A percentile compares a stretch with the other conserved stretches of the same genome.
phyloP scores from a whole-genome alignment of 2,888 invertebrate species.

The Carabus problematicus region DNA sequence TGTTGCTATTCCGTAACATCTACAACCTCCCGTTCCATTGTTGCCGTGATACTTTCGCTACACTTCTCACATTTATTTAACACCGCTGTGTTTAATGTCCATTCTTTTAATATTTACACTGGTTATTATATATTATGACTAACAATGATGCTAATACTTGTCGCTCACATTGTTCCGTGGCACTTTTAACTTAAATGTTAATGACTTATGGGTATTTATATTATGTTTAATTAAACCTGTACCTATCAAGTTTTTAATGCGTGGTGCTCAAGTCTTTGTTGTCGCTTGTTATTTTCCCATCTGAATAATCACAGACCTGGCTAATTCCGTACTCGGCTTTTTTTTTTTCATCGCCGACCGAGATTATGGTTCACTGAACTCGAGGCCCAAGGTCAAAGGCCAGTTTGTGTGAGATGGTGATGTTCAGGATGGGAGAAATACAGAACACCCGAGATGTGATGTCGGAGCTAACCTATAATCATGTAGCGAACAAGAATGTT shows the following conservation, averaged over 20 bases:
- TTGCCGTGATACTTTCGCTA: not conserved
- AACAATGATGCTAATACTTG: not conserved
- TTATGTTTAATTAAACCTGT: slow-evolving; percentile 40
- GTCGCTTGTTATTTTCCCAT: slow-evolving; percentile 39
- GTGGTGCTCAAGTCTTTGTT: slow-evolving; percentile 40
- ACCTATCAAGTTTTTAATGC: slow-evolving; percentile 35
- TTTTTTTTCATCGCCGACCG: slow-evolving; percentile 34
- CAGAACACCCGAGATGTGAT: too few relatives aligned
- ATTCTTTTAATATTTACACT: too few relatives aligned
- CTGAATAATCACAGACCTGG: slow-evolving; percentile 39
- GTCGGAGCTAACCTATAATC: too few relatives aligned
- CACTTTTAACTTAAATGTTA: too few relatives aligned
- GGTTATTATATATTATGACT: slow-evolving; percentile 13
- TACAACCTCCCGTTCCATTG: too few relatives aligned
- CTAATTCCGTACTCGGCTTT: slow-evolving; percentile 20
- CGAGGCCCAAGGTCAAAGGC: slow-evolving; percentile 35
- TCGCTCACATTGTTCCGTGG: too few relatives aligned
- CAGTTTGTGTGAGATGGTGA: slow-evolving; percentile 6
- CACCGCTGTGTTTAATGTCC: too few relatives aligned
- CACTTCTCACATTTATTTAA: too few relatives aligned
- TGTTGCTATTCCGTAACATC: slow-evolving; percentile 3
- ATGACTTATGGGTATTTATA: slow-evolving; percentile 21
- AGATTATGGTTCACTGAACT: slow-evolving; percentile 35
- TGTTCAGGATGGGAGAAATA: too few relatives aligned
- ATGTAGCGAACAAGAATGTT: too few relatives aligned